Percentiles rank a stretch among this genome's conserved stretches.
These are phyloP conservation scores for Styela plicata DNA, from an alignment of 23 tunicate species.

Conservation along the genomic window DNA sequence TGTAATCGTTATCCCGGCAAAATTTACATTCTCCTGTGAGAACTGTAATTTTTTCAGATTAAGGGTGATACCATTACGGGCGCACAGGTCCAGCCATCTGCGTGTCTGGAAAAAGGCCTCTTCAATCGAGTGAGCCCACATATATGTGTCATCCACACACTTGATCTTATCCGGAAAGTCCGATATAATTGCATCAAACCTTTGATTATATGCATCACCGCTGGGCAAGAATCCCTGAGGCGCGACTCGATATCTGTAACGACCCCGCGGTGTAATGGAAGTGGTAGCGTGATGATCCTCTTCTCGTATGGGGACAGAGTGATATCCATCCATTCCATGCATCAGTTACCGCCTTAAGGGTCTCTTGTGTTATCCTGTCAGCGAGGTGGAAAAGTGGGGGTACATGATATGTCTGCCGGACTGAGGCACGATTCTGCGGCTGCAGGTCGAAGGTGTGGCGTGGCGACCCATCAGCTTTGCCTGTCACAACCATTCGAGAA, in stretches of 20 bases:
- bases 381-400: conserved; percentile 14
- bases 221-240: conserved; percentile 26
- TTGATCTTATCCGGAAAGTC: conserved; percentile 23
- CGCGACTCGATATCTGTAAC: conserved; percentile 23
- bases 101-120: conserved; percentile 25
- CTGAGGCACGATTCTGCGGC: not conserved
- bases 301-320: conserved; percentile 36
- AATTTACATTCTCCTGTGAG: conserved; percentile 1
- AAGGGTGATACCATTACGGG: conserved; percentile 6
- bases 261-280: conserved; percentile 27
- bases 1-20: too few relatives aligned
- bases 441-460: conserved; percentile 21
- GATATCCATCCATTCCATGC: conserved; percentile 23
- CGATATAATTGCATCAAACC: conserved; percentile 29
- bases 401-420: not conserved
- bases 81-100: conserved; percentile 6
- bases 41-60: conserved; percentile 39
- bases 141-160: conserved; percentile 32
- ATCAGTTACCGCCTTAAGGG: conserved; percentile 30
- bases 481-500: conserved; percentile 31
- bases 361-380: conserved; percentile 16
- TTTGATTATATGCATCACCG: conserved; percentile 30
- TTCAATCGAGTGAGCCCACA: conserved; percentile 21
- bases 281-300: conserved; percentile 13
- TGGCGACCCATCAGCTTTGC: conserved; percentile 32